A percentile compares a stretch with the other conserved stretches of the same genome.
phyloP scores from a whole-genome alignment of 2,113 vertebrate species.

The Aldabrachelys gigantea region DNA sequence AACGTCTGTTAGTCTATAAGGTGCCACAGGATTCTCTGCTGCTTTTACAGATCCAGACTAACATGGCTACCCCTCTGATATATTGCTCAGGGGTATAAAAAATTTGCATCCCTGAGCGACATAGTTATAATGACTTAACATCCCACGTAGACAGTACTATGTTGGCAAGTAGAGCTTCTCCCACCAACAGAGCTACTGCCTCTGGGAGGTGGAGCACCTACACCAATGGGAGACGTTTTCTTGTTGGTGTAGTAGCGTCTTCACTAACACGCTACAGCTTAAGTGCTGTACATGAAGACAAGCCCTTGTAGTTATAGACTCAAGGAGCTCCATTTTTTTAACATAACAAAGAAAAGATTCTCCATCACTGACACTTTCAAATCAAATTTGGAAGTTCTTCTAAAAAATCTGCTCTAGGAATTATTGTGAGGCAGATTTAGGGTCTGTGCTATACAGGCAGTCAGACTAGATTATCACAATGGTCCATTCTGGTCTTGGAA shows the following conservation, averaged over 20 bases:
- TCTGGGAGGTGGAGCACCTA: neutral
- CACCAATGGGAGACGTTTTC: neutral
- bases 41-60: no score
- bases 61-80: no score
- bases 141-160: neutral
- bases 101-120: neutral
- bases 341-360: neutral
- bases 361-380: neutral
- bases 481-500: neutral
- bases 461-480: no score
- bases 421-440: neutral
- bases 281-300: neutral
- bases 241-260: rapidly evolving
- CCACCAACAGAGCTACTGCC: neutral
- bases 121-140: neutral
- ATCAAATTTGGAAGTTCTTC: neutral
- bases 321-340: neutral
- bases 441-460: neutral
- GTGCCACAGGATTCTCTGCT: no score
- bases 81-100: neutral
- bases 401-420: neutral
- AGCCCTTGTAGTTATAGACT: neutral
- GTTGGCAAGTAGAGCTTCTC: neutral
- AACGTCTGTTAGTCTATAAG: no score
- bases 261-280: neutral